A percentile compares a stretch with the other conserved stretches of the same genome.
Conservation (phyloP, 2,888 invertebrate genomes). For the Lasioglossum pauxillum region DNA sequence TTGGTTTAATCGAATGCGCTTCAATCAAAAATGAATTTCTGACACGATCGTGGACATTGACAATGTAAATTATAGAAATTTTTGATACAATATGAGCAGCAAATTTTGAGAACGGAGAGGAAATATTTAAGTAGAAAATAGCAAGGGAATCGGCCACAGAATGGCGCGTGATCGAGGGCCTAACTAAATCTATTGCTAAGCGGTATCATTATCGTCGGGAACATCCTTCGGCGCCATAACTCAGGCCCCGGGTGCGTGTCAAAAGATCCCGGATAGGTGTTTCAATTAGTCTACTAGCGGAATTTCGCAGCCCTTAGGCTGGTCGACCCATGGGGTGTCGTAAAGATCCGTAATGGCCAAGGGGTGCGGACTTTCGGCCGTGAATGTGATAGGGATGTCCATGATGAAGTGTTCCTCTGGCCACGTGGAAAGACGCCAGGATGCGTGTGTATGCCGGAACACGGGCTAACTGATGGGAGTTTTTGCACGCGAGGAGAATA, state of each 20-base stretch:
- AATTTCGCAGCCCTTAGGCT: conserved; percentile 27
- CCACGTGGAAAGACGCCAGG: conserved; percentile 40
- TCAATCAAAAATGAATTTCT: too few relatives aligned
- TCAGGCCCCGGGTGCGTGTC: background rate
- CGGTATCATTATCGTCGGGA: conserved; percentile 5
- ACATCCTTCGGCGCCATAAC: background rate
- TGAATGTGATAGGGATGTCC: conserved; percentile 54
- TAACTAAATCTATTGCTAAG: background rate
- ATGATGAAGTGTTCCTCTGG: conserved; percentile 68
- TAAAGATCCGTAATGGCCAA: conserved; percentile 58
- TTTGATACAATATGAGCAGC: background rate
- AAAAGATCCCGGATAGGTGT: conserved; percentile 22
- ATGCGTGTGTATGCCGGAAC: conserved; percentile 35
- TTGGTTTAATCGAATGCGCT: too few relatives aligned
- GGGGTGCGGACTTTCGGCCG: conserved; percentile 55
- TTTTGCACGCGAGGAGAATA: conserved; percentile 60
- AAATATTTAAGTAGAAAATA: background rate
- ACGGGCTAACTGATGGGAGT: conserved; percentile 54
- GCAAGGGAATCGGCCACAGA: background rate
- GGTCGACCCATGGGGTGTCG: conserved; percentile 32
- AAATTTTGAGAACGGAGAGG: background rate
- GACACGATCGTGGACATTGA: too few relatives aligned
- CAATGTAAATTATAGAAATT: background rate
- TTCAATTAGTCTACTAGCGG: conserved; percentile 59
- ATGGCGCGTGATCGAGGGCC: background rate